Evolutionary conservation across 2,797 vertebrate species (phyloP).

Genomic region (Enteromius afrohamiltoni): DNA sequence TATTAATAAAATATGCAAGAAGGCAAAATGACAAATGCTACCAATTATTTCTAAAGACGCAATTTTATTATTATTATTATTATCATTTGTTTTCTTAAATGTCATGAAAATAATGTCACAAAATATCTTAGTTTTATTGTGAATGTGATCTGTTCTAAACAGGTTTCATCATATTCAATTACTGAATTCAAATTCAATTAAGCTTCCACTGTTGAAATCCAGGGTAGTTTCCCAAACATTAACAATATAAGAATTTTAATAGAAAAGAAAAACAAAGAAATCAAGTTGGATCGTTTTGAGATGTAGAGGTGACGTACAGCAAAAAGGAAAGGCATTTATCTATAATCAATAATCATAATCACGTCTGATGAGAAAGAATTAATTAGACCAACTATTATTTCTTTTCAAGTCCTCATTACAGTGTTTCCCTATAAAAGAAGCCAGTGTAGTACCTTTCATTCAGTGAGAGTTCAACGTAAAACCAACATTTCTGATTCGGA

Average conservation of each 20-base stretch:
- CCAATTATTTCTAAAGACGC: neutral
- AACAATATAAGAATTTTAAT: neutral
- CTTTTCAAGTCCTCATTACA: constrained; percentile 24
- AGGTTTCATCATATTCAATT: neutral
- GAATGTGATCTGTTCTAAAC: neutral
- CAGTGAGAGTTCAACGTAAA: neutral
- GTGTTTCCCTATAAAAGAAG: constrained; percentile 12
- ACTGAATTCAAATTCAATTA: neutral
- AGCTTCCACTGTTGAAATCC: neutral
- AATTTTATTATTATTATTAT: neutral
- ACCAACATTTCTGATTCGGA: neutral
- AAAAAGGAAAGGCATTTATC: neutral
- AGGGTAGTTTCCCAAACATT: neutral
- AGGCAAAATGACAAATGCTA: neutral
- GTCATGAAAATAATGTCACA: neutral
- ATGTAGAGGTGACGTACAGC: neutral
- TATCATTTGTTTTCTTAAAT: neutral
- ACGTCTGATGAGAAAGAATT: neutral
- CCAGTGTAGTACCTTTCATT: constrained; percentile 16
- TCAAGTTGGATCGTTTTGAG: neutral
- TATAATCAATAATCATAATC: constrained; percentile 16
- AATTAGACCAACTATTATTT: constrained; percentile 10
- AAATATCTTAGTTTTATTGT: neutral
- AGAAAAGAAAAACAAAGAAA: neutral
- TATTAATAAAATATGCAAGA: too few relatives aligned